Percentiles rank a stretch among this genome's conserved stretches.
These are phyloP conservation scores for Drepana arcuata DNA, from an alignment of 1,140 invertebrate genomes.

Conservation along the genomic window DNA sequence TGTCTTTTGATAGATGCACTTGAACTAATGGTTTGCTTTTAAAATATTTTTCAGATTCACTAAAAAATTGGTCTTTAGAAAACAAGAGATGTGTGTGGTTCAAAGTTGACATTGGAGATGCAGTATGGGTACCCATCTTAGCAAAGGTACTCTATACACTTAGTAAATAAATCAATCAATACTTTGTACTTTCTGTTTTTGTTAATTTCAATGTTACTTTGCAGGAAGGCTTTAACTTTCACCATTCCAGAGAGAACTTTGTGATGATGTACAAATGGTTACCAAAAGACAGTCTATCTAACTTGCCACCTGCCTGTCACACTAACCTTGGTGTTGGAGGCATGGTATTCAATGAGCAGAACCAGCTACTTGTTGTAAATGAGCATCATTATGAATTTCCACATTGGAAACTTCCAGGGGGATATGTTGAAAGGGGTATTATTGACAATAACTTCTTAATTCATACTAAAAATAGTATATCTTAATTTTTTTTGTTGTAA, in stretches of 20 bases:
- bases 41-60: slow-evolving; percentile 75
- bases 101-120: slow-evolving; percentile 78
- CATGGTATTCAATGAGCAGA: slow-evolving; percentile 85
- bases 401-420: slow-evolving; percentile 94
- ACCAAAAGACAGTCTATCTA: slow-evolving; percentile 68
- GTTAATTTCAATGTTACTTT: slow-evolving; percentile 23
- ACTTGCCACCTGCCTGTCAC: slow-evolving; percentile 87
- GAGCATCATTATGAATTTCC: slow-evolving; percentile 77
- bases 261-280: slow-evolving; percentile 89
- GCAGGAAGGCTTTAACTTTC: slow-evolving; percentile 87
- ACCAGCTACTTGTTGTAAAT: slow-evolving; percentile 84
- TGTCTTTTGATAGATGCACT: too few relatives aligned
- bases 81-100: slow-evolving; percentile 88
- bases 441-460: too few relatives aligned
- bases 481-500: too few relatives aligned
- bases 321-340: slow-evolving; percentile 90
- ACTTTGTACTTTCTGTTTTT: background rate
- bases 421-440: slow-evolving; percentile 88
- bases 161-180: too few relatives aligned
- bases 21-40: slow-evolving; percentile 5
- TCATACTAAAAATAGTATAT: too few relatives aligned
- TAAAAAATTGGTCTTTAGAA: slow-evolving; percentile 78
- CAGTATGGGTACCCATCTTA: slow-evolving; percentile 84
- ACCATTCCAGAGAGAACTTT: slow-evolving; percentile 86
- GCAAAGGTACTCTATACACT: slow-evolving; percentile 79